A percentile compares a stretch with the other conserved stretches of the same genome.
Evolutionary conservation across 2,113 vertebrate genomes (phyloP).

Genomic region (Thomomys bottae): DNA sequence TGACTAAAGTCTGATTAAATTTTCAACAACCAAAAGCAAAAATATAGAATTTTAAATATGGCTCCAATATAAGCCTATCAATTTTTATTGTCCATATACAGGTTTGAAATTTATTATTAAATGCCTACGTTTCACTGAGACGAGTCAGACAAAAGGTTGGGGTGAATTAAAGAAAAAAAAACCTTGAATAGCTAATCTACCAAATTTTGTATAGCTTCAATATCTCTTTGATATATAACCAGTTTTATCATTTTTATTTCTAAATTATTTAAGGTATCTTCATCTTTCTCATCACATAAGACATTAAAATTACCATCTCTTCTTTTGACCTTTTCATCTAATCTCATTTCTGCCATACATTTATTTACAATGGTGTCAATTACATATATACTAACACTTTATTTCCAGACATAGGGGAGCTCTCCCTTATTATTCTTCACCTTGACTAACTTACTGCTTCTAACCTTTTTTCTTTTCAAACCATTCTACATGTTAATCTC

Average conservation of each 20-base stretch:
- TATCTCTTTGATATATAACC: neutral
- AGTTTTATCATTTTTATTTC: neutral
- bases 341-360: neutral
- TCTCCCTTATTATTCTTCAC: fast-evolving
- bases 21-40: constrained; percentile 2
- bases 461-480: neutral
- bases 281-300: neutral
- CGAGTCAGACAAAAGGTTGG: neutral
- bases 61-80: neutral
- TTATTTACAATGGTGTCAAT: neutral
- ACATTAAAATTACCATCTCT: neutral
- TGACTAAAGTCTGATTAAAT: neutral
- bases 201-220: constrained; percentile 11
- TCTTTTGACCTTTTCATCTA: neutral
- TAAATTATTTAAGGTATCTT: neutral
- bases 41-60: neutral
- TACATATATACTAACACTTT: neutral
- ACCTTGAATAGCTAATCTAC: constrained; percentile 15
- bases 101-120: constrained; percentile 30
- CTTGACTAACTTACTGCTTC: neutral
- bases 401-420: neutral
- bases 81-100: constrained; percentile 6
- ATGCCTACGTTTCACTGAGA: constrained; percentile 20
- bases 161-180: constrained; percentile 1
- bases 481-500: neutral